Conservation (phyloP, 2,888 invertebrate genomes). For the Cotesia congregata region DNA sequence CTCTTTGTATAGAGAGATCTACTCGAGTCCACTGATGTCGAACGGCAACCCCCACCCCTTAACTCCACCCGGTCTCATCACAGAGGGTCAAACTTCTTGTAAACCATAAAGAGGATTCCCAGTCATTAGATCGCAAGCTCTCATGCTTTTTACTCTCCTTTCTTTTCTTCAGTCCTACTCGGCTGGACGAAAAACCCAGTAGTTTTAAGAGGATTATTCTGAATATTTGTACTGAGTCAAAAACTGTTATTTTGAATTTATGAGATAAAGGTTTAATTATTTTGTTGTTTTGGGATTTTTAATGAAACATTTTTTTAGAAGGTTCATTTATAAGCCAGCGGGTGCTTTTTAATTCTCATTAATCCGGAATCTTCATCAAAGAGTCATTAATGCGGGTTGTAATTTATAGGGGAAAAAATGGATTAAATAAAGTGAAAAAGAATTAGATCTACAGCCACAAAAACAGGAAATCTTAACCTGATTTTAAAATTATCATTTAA, state of each 20-base stretch:
- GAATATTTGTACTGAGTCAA: conserved; percentile 21
- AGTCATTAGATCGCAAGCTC: conserved; percentile 61
- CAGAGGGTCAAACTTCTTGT: conserved; percentile 66
- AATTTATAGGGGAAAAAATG: not conserved
- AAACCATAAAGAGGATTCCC: conserved; percentile 69
- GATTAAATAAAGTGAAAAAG: too few relatives aligned
- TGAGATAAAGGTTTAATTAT: not conserved
- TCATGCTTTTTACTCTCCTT: conserved; percentile 48
- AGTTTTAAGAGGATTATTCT: conserved; percentile 56
- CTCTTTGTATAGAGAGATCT: conserved; percentile 48
- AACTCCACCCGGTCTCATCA: conserved; percentile 13
- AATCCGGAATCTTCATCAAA: conserved; percentile 39
- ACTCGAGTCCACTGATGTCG: conserved; percentile 48
- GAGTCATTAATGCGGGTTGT: conserved; percentile 7
- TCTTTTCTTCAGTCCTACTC: conserved; percentile 48
- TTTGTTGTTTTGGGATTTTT: not conserved
- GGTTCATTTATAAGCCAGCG: conserved; percentile 38
- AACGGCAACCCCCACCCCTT: conserved; percentile 43
- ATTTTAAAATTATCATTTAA: too few relatives aligned
- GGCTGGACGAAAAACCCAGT: conserved; percentile 29
- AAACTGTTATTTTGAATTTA: conserved; percentile 4
- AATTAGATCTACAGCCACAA: too few relatives aligned
- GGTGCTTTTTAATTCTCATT: conserved; percentile 44
- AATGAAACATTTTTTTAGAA: conserved; percentile 16
- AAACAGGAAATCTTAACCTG: too few relatives aligned